These are phyloP conservation scores for Tyrannus savana DNA, from an alignment of 2,113 vertebrate species.

Conservation along the genomic window DNA sequence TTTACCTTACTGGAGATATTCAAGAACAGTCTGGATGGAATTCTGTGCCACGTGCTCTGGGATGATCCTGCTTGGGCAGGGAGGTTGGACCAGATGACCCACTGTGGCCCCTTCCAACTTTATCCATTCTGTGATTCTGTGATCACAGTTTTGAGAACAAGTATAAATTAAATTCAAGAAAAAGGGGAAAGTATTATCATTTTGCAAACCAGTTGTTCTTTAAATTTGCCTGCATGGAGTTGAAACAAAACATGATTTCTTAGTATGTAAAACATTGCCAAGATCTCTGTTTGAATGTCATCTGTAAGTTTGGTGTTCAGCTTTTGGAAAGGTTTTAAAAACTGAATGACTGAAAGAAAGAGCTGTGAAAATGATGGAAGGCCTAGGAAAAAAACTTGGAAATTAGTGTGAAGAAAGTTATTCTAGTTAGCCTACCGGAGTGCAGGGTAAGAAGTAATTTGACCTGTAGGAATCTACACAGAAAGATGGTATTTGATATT, in stretches of 20 bases:
- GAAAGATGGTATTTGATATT: constrained; percentile 37
- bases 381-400: neutral
- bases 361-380: constrained; percentile 9
- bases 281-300: neutral
- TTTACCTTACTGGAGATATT: neutral
- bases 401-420: neutral
- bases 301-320: neutral
- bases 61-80: neutral
- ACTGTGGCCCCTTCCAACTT: neutral
- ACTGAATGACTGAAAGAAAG: neutral
- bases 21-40: neutral
- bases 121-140: neutral
- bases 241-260: neutral
- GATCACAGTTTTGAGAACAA: neutral
- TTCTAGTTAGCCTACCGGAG: neutral
- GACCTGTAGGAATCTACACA: constrained; percentile 4
- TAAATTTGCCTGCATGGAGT: neutral
- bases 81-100: neutral
- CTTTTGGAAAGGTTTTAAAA: neutral
- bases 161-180: neutral
- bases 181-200: neutral
- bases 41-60: neutral
- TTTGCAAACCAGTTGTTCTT: neutral
- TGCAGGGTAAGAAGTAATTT: constrained; percentile 38
- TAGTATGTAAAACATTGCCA: neutral